A percentile compares a stretch with the other conserved stretches of the same genome.
Conservation (phyloP, 1,140 invertebrate genomes). For the Proales similis region DNA sequence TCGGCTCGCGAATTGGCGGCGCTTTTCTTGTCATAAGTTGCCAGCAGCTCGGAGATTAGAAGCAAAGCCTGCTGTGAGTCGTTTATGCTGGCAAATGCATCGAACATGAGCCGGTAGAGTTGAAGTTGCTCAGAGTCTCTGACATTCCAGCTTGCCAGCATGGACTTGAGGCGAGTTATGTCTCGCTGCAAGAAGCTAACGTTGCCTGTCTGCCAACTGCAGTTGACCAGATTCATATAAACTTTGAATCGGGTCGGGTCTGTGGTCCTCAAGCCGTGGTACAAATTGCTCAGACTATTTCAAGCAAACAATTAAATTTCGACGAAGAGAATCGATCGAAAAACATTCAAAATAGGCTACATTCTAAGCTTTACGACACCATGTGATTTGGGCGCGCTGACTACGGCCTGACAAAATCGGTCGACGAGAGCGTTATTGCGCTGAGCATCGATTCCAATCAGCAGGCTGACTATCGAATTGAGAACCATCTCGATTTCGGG, state of each 20-base stretch:
- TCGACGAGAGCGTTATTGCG: conserved; percentile 80
- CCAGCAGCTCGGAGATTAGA: conserved; percentile 1
- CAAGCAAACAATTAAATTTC: neutral
- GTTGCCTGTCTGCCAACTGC: neutral
- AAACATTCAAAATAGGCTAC: conserved; percentile 51
- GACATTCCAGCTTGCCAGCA: conserved; percentile 27
- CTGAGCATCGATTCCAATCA: conserved; percentile 75
- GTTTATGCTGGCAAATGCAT: conserved; percentile 23
- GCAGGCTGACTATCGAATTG: conserved; percentile 75
- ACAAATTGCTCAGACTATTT: conserved; percentile 21
- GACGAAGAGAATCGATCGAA: neutral
- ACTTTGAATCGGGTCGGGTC: conserved; percentile 6
- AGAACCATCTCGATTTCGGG: conserved; percentile 51
- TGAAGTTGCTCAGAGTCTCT: conserved; percentile 22
- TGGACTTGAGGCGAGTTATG: conserved; percentile 1
- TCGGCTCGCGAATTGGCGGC: conserved; percentile 35
- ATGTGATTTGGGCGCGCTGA: conserved; percentile 75
- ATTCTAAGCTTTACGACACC: conserved; percentile 74
- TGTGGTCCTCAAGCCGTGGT: conserved; percentile 17
- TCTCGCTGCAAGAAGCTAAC: conserved; percentile 11
- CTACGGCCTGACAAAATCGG: conserved; percentile 83
- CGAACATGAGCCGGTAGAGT: conserved; percentile 19
- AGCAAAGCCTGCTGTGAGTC: conserved; percentile 21
- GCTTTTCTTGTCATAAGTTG: conserved; percentile 34
- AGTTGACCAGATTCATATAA: conserved; percentile 12